Conservation (phyloP, 2,113 vertebrate genomes). For the Conger conger region DNA sequence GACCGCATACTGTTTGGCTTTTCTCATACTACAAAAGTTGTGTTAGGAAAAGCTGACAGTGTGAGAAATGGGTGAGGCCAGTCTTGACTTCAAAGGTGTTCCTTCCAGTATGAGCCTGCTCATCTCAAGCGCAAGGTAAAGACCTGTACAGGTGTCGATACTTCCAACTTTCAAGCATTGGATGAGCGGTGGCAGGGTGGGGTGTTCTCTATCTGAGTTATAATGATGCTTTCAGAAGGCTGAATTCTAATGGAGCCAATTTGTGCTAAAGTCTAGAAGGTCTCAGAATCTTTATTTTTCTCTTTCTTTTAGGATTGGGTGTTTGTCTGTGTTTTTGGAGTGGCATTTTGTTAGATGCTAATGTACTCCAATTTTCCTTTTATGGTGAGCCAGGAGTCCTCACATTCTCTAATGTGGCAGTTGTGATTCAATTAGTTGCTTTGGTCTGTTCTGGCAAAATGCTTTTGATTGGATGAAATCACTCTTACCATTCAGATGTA, state of each 20-base stretch:
- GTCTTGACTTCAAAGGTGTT: not conserved
- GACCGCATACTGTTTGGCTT: not conserved
- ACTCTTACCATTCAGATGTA: not conserved
- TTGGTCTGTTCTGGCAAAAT: not conserved
- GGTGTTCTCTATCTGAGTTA: not conserved
- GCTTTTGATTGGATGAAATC: not conserved
- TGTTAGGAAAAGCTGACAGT: not conserved
- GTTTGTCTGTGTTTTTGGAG: too few species aligned
- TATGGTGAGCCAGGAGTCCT: not conserved
- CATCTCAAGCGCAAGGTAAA: not conserved
- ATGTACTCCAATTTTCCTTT: too few species aligned
- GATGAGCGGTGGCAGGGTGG: not conserved
- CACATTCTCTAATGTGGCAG: not conserved
- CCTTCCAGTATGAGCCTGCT: not conserved
- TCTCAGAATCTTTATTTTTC: too few species aligned
- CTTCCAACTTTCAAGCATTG: not conserved
- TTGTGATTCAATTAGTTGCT: not conserved
- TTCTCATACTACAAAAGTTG: not conserved
- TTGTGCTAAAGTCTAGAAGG: not conserved
- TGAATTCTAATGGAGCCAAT: not conserved
- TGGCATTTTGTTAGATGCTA: too few species aligned
- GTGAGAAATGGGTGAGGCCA: not conserved
- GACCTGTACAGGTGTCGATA: not conserved
- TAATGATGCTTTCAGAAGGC: not conserved
- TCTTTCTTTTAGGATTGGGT: too few species aligned